Conservation (phyloP, 2,797 vertebrate species). For the Nothura maculosa region DNA sequence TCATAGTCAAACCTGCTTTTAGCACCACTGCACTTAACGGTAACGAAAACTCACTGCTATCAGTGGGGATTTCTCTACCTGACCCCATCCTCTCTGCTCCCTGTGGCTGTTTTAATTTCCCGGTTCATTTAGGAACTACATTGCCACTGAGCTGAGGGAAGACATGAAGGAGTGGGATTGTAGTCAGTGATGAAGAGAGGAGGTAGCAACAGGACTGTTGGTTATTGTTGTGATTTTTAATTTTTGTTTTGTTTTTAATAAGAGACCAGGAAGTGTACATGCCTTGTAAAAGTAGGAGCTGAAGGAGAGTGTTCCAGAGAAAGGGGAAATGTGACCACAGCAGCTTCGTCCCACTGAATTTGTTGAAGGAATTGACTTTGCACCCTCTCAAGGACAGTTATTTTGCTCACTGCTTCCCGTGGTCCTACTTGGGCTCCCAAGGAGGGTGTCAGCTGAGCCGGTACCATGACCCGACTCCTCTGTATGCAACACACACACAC, state of each 20-base stretch:
- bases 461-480: not conserved
- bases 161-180: not conserved
- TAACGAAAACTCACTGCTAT: not conserved
- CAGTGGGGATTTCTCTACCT: not conserved
- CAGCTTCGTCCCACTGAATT: not conserved
- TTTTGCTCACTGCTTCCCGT: not conserved
- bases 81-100: not conserved
- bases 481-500: rapidly evolving
- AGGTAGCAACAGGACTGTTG: not conserved
- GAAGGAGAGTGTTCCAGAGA: not conserved
- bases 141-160: not conserved
- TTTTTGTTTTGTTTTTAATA: not conserved
- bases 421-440: not conserved
- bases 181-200: not conserved
- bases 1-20: not conserved
- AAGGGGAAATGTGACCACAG: rapidly evolving
- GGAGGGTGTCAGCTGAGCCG: not conserved
- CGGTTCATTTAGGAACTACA: not conserved
- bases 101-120: constrained; percentile 8
- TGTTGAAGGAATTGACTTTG: not conserved
- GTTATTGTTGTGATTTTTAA: not conserved
- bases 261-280: not conserved
- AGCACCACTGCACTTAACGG: not conserved
- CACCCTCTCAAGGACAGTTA: rapidly evolving
- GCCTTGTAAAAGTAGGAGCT: not conserved